A percentile compares a stretch with the other conserved stretches of the same genome.
phyloP scores from a whole-genome alignment of 2,888 invertebrate genomes.

The Parelbella ahira region DNA sequence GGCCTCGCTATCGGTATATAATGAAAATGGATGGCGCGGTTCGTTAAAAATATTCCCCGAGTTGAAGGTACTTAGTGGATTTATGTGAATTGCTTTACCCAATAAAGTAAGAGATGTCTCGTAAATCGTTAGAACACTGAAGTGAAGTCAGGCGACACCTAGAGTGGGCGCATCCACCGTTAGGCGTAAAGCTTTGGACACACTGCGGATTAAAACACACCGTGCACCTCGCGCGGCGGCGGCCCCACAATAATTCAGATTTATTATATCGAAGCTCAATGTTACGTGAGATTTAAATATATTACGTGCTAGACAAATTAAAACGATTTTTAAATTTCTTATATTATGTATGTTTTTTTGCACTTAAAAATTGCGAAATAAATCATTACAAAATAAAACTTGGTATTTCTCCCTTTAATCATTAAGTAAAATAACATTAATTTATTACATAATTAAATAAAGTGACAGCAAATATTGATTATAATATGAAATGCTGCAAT shows the following conservation, averaged over 20 bases:
- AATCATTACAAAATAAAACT: no score
- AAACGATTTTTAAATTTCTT: no score
- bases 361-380: no score
- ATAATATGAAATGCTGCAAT: no score
- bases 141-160: slow-evolving; percentile 68
- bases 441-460: no score
- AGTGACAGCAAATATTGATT: no score
- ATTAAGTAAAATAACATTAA: no score
- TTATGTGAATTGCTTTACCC: slow-evolving; percentile 71
- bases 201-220: slow-evolving; percentile 30
- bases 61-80: slow-evolving; percentile 50
- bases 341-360: no score
- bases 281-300: no score
- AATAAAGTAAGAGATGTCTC: slow-evolving; percentile 74
- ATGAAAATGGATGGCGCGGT: slow-evolving; percentile 43
- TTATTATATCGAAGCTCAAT: slow-evolving; percentile 5
- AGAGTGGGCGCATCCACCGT: slow-evolving; percentile 73
- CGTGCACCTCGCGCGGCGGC: background rate
- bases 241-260: slow-evolving; percentile 6
- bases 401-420: no score
- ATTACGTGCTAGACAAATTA: no score
- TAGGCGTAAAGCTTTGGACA: slow-evolving; percentile 42
- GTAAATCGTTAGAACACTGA: slow-evolving; percentile 62
- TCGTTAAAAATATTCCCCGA: slow-evolving; percentile 55
- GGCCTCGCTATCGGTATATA: slow-evolving; percentile 30